Conservation (phyloP, 2,113 vertebrate genomes). For the Mobula hypostoma region DNA sequence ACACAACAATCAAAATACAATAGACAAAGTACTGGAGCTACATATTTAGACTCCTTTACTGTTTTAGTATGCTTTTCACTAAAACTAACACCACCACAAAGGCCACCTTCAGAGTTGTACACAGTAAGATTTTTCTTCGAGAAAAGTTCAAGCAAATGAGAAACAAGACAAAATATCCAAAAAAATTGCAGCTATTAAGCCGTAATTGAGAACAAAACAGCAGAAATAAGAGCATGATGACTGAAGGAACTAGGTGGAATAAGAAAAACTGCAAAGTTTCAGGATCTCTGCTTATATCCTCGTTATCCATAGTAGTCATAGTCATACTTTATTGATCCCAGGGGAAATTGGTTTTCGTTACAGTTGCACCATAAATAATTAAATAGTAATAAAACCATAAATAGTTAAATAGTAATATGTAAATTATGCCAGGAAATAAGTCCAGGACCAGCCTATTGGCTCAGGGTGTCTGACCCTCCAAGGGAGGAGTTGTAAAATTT, state of each 20-base stretch:
- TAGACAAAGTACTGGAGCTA: not conserved
- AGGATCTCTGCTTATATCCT: too few species aligned
- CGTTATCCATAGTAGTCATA: too few species aligned
- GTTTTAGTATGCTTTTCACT: not conserved
- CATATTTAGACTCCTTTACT: not conserved
- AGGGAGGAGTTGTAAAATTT: too few species aligned
- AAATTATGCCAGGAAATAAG: too few species aligned
- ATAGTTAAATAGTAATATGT: too few species aligned
- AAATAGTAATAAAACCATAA: too few species aligned
- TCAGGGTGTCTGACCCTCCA: too few species aligned
- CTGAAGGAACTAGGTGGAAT: not conserved
- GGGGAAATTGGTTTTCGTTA: too few species aligned
- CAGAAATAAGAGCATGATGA: not conserved
- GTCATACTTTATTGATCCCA: too few species aligned
- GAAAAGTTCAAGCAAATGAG: not conserved
- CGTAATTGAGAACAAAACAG: too few species aligned
- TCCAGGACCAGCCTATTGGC: too few species aligned
- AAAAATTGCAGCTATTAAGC: not conserved
- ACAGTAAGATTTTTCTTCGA: not conserved
- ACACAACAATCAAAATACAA: not conserved
- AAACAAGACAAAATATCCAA: not conserved
- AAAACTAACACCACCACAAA: not conserved
- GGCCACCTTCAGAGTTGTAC: not conserved
- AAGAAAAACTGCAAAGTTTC: not conserved
- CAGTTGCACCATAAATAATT: too few species aligned